Evolutionary conservation across 64 coral and sea anemone genomes (phyloP).

Genomic region (Montipora cactus): DNA sequence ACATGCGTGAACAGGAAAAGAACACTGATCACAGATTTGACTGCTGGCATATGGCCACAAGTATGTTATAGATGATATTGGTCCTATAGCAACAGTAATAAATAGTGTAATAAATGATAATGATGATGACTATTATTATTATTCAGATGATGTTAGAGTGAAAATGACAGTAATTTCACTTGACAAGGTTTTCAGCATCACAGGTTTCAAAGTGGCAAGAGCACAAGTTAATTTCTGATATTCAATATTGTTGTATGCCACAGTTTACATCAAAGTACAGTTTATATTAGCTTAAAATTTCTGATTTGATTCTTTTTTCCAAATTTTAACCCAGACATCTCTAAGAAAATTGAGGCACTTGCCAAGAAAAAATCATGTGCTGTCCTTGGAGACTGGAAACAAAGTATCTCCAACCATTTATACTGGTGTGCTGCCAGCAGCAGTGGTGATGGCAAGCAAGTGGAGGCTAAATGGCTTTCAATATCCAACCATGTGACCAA

Average conservation of each 20-base stretch:
- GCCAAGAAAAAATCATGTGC: slow-evolving; percentile 57
- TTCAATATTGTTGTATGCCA: slow-evolving; percentile 14
- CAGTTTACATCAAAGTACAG: not conserved
- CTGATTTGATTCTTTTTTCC: not conserved
- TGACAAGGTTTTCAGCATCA: not conserved
- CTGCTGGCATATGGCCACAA: slow-evolving; percentile 63
- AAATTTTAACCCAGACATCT: slow-evolving; percentile 3
- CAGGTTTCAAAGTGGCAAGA: not conserved
- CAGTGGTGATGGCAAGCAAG: slow-evolving; percentile 27
- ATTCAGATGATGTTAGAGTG: not conserved
- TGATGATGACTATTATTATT: not conserved
- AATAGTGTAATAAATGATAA: not conserved
- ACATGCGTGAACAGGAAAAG: slow-evolving; percentile 21
- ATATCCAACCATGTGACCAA: slow-evolving; percentile 37
- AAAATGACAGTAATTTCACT: not conserved
- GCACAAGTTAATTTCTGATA: not conserved
- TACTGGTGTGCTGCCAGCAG: slow-evolving; percentile 70
- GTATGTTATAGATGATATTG: slow-evolving; percentile 28
- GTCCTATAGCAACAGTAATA: not conserved
- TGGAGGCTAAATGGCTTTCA: slow-evolving; percentile 49
- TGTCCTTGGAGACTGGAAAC: slow-evolving; percentile 49
- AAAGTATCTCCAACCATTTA: slow-evolving; percentile 68
- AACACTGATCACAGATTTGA: slow-evolving; percentile 50
- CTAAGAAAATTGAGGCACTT: slow-evolving; percentile 61
- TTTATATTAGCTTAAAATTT: not conserved